These are phyloP conservation scores for Tethya wilhelma DNA, from an alignment of 37 sponge, comb jelly and placozoan genomes.

Conservation along the genomic window DNA sequence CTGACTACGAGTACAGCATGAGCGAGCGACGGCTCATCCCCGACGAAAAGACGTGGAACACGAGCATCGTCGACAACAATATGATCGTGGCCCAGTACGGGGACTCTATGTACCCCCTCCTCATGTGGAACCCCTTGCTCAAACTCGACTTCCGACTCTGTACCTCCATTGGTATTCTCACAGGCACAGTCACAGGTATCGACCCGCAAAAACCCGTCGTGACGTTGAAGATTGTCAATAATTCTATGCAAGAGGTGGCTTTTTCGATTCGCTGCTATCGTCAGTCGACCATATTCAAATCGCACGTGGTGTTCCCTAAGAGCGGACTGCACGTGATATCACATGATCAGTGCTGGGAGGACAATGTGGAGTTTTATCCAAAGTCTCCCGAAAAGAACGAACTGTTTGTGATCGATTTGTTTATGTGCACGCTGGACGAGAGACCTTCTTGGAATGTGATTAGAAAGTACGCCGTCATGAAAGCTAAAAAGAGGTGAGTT, in stretches of 20 bases:
- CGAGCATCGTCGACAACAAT: constrained; percentile 21
- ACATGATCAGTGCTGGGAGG: constrained; percentile 39
- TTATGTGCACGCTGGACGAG: constrained; percentile 39
- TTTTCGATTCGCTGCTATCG: constrained; percentile 47
- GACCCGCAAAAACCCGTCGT: constrained; percentile 25
- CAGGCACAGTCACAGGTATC: constrained; percentile 13
- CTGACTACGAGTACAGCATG: neutral
- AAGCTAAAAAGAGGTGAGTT: constrained; percentile 27
- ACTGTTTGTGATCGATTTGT: constrained; percentile 46
- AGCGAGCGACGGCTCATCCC: neutral
- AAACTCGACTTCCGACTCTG: constrained; percentile 37
- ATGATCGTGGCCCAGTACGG: constrained; percentile 46
- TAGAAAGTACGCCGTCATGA: constrained; percentile 64
- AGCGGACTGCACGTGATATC: constrained; percentile 46
- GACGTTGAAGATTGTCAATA: constrained; percentile 37
- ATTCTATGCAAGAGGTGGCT: constrained; percentile 9
- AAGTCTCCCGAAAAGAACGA: constrained; percentile 19
- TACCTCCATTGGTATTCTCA: constrained; percentile 35
- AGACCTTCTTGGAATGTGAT: constrained; percentile 54
- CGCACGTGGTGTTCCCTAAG: constrained; percentile 49
- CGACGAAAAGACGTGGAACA: constrained; percentile 16
- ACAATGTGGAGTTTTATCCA: constrained; percentile 38
- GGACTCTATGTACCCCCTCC: constrained; percentile 44
- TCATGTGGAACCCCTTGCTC: constrained; percentile 61
- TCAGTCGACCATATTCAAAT: constrained; percentile 28